Evolutionary conservation across 2,888 invertebrate genomes (phyloP), one percentile per base, ranked within the genome.

Genomic region (Sussaba pulchella): DNA sequence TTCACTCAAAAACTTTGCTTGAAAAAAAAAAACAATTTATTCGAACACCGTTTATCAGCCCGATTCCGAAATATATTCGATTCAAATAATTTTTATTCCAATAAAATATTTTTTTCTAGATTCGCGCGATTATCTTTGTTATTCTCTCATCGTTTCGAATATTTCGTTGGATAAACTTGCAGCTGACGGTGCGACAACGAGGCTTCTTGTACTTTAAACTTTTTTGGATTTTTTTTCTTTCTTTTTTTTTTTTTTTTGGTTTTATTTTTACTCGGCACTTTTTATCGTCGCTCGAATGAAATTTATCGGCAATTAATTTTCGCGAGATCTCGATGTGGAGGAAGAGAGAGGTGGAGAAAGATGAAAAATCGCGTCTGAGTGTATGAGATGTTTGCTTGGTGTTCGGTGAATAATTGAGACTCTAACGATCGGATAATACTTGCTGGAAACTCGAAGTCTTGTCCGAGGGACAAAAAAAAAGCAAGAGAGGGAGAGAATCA

Each of bases 151-250:
- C 24, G 1, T 24, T 31, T 17, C 31, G 2, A 31, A 17, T 17
- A 17, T 57, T 57, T 8, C n/a, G 36, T 57, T 57, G 6, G 5
- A 36, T 31, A 9, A 64, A 19, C 52, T 63, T 17, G 12, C 14
- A 63, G 63, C 10, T 5, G 26, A 31, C 21, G 17, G 21, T 24
- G 47, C 59, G 39, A 59, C 36, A 71, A 71, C 57, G 71, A 50
- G 59, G 47, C 61, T 71, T 26, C 1, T 24, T 14, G 59, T 47
- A 71, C 45, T 52, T 66, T 67, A 39, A 50, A 10, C 14, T 0
- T 24, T 57, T 17, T 24, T 47, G 54, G 41, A 69, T 71, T 57
- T 10, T 17, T 21, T 17, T 21, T 24, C 52, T 71, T 39, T 12
- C 54, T 71, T 5, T 21, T 47, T 26, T 31, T n/a, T n/a, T n/a